Evolutionary conservation across 1,140 invertebrate genomes (phyloP).

Genomic region (Saccostrea echinata): DNA sequence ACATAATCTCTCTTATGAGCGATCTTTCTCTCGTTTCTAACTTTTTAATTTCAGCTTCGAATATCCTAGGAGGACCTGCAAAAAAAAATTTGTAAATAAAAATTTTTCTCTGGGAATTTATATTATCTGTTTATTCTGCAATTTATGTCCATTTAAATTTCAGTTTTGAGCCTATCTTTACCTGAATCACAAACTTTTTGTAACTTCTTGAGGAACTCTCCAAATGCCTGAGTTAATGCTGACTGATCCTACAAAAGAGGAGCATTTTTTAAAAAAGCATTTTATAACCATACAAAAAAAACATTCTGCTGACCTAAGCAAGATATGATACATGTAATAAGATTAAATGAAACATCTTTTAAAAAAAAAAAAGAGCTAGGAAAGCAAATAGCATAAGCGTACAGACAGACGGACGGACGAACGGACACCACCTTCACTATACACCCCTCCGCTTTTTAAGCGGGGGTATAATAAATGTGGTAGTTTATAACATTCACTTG

Average conservation of each 20-base stretch:
- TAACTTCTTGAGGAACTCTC: conserved; percentile 59
- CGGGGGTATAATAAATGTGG: too few relatives aligned
- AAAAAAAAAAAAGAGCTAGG: too few relatives aligned
- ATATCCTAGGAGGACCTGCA: conserved; percentile 45
- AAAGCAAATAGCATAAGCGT: too few relatives aligned
- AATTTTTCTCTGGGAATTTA: neutral
- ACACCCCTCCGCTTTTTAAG: too few relatives aligned
- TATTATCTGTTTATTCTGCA: neutral
- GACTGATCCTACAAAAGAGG: conserved; percentile 59
- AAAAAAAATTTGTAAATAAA: neutral
- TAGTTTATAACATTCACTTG: too few relatives aligned
- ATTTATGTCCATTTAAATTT: neutral
- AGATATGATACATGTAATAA: too few relatives aligned
- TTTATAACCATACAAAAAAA: neutral
- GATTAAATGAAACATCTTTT: too few relatives aligned
- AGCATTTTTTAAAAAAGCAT: conserved; percentile 2
- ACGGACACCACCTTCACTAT: too few relatives aligned
- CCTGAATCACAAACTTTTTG: conserved; percentile 61
- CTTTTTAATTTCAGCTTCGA: conserved; percentile 52
- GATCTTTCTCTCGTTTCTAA: conserved; percentile 51
- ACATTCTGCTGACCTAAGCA: too few relatives aligned
- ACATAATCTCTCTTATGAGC: conserved; percentile 50
- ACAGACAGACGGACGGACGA: too few relatives aligned
- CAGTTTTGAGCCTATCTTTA: conserved; percentile 11
- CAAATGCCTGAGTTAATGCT: conserved; percentile 61